A percentile compares a stretch with the other conserved stretches of the same genome.
These are phyloP conservation scores for Anagyrus pseudococci DNA, from an alignment of 2,888 invertebrate species.

Conservation along the genomic window DNA sequence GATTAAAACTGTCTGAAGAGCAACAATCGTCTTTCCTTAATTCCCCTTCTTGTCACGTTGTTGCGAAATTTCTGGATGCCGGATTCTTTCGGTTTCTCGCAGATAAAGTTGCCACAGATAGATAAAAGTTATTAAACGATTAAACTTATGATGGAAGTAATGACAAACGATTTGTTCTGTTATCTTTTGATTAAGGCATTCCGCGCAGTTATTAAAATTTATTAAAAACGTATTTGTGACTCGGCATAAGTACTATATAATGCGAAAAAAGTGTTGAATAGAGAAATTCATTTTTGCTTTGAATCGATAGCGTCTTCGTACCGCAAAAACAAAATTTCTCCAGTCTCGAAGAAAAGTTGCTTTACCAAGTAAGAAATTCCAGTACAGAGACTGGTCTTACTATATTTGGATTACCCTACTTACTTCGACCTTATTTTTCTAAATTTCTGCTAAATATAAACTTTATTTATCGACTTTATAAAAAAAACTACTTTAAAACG, in stretches of 20 bases:
- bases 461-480: too few relatives aligned
- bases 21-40: constrained; percentile 3
- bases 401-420: constrained; percentile 14
- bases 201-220: too few relatives aligned
- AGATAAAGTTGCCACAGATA: not conserved
- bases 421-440: constrained; percentile 2
- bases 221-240: too few relatives aligned
- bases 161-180: too few relatives aligned
- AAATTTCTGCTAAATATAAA: not conserved
- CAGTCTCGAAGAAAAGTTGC: constrained; percentile 12
- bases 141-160: not conserved
- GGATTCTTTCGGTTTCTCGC: not conserved
- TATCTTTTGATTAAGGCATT: too few relatives aligned
- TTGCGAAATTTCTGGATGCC: not conserved
- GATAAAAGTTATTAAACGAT: not conserved
- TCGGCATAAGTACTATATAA: too few relatives aligned
- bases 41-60: not conserved
- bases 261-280: not conserved
- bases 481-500: too few relatives aligned
- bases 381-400: constrained; percentile 5
- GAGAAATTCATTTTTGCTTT: not conserved
- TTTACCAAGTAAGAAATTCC: not conserved
- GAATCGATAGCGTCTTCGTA: not conserved
- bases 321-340: too few relatives aligned
- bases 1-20: constrained; percentile 11